These are phyloP conservation scores for Charina bottae DNA, from an alignment of 2,113 vertebrate genomes.

Conservation along the genomic window DNA sequence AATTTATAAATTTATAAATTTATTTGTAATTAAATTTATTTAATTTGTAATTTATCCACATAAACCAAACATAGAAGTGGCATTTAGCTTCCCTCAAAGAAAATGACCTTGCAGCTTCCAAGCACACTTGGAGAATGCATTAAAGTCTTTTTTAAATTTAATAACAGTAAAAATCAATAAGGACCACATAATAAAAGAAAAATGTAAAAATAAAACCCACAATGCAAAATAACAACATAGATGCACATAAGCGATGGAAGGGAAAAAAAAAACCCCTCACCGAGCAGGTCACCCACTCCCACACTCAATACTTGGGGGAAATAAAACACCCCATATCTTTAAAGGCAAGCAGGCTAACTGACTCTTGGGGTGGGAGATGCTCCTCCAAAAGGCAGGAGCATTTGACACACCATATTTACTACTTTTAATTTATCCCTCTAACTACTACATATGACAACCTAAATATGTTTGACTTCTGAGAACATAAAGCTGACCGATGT, in stretches of 20 bases:
- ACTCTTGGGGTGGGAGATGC: neutral
- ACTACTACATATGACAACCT: neutral
- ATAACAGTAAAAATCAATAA: neutral
- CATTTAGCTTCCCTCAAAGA: conserved; percentile 59
- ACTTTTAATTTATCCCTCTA: neutral
- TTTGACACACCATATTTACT: neutral
- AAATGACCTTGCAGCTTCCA: conserved; percentile 37
- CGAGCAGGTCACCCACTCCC: neutral
- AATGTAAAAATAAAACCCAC: neutral
- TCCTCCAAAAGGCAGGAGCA: neutral
- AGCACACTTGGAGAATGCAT: conserved; percentile 18
- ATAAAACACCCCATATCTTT: neutral
- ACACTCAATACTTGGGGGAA: neutral
- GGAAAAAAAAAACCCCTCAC: neutral
- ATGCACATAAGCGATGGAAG: neutral
- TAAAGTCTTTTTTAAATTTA: neutral
- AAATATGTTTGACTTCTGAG: neutral
- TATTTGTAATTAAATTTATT: conserved; percentile 79
- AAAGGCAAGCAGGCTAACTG: neutral
- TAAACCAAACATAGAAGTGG: conserved; percentile 66
- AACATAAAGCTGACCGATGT: neutral
- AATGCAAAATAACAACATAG: neutral
- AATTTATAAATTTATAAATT: too few relatives aligned
- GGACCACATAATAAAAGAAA: neutral
- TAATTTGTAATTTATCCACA: conserved; percentile 77